Evolutionary conservation across 2,888 invertebrate species (phyloP), one percentile per base, ranked within the genome.

Genomic region (Campaea margaritaria): DNA sequence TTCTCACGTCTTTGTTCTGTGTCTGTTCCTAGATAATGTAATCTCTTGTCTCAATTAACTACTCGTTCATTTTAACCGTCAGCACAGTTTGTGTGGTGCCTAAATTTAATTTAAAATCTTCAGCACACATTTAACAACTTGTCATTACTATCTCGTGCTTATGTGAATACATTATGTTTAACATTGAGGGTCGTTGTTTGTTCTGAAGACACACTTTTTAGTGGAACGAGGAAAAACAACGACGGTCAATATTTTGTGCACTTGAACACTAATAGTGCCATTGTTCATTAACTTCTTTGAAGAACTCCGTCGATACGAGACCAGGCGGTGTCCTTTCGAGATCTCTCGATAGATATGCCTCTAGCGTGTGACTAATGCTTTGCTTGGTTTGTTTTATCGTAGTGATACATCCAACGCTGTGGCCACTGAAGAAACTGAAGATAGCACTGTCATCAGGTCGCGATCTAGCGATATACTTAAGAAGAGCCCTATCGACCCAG

Each of bases 381-480:
- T 89, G 91, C 93, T 93, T 92, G 91, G 92, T 93, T 92, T 92
- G 91, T 93, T 90, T 78, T 91, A 91, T 86, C 88, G 75, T 92
- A 93, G 93, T 82, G 93, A 93, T 86, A 85, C 91, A 80, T 82
- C 92, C 86, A 91, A 87, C 75, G 91, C 91, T 76, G 91, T 81
- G 85, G 89, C 89, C 83, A 83, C 93, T 81, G 91, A 92, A 85
- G 93, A 93, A 78, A 86, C 86, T 68, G 89, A 93, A 77, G 93
- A 93, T 77, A 87, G 75, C 79, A 89, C 92, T 82, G 95, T 93
- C 84, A 93, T 93, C 79, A 93, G 96, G 79, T 96, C 95, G 82
- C 94, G 94, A 81, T 96, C 96, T 81, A 96, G 96, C 79, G 96
- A 96, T 83, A 91, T 96, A 72, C 93, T 96, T 82, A 94, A 95